Conservation (phyloP, 1,140 invertebrate genomes). For the Brachionus plicatilis region DNA sequence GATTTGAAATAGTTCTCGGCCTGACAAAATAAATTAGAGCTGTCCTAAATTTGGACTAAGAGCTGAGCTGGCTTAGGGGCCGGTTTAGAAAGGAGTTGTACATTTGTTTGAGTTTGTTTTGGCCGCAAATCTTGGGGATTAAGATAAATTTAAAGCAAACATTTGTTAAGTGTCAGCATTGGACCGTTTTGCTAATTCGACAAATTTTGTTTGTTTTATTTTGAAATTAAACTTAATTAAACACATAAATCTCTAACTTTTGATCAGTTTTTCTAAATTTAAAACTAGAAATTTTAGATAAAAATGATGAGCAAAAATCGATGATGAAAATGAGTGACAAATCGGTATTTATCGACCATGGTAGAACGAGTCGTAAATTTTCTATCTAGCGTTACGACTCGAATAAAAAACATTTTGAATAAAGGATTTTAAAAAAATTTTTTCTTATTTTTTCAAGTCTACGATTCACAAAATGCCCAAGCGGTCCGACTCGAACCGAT, state of each 20-base stretch:
- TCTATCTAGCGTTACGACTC: neutral
- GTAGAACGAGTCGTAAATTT: neutral
- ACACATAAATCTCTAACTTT: slow-evolving; percentile 1
- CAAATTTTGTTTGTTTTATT: neutral
- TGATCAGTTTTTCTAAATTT: neutral
- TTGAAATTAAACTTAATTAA: slow-evolving; percentile 3
- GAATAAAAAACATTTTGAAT: neutral
- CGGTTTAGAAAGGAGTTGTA: neutral
- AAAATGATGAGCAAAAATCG: neutral
- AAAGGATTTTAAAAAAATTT: neutral
- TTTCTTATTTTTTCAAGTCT: neutral
- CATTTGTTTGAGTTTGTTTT: neutral
- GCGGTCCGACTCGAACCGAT: neutral
- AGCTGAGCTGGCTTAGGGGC: neutral
- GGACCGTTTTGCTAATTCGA: neutral
- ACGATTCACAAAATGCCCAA: neutral
- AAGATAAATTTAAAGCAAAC: neutral
- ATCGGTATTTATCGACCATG: neutral
- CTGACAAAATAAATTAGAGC: neutral
- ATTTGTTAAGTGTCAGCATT: neutral
- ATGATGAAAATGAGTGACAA: neutral
- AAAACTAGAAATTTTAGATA: neutral
- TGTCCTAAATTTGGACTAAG: neutral
- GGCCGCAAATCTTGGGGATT: neutral
- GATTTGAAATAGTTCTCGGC: neutral